A percentile compares a stretch with the other conserved stretches of the same genome.
Evolutionary conservation across 2,113 vertebrate genomes (phyloP).

Genomic region (Phalacrocorax carbo): DNA sequence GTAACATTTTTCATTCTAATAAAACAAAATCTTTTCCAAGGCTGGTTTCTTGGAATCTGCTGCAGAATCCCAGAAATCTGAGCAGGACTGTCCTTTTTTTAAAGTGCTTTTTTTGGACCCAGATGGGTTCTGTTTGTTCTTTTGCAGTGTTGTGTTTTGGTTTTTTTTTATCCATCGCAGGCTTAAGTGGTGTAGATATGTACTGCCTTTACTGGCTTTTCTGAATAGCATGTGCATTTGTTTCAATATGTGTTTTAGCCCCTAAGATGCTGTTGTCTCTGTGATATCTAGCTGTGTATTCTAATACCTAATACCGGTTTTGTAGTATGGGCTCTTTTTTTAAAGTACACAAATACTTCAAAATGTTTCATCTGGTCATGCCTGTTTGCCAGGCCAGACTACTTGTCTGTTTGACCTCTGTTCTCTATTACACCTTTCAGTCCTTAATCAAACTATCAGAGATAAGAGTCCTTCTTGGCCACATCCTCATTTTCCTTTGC

Average conservation of each 20-base stretch:
- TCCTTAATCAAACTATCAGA: not conserved
- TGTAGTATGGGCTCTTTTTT: not conserved
- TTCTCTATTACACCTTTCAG: not conserved
- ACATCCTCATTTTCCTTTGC: not conserved
- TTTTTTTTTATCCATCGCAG: not conserved
- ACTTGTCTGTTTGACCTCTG: not conserved
- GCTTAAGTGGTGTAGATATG: not conserved
- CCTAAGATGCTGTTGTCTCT: not conserved
- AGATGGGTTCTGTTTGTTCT: fast-evolving
- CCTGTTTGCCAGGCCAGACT: not conserved
- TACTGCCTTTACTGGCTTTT: not conserved
- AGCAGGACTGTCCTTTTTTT: not conserved
- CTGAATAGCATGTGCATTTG: not conserved
- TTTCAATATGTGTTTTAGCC: not conserved
- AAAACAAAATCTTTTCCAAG: not conserved
- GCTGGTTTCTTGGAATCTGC: not conserved
- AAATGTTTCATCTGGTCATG: not conserved
- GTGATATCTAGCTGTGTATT: not conserved
- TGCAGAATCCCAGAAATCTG: not conserved
- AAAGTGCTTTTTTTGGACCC: not conserved
- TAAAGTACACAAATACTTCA: not conserved
- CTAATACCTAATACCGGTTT: not conserved
- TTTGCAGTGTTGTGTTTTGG: not conserved
- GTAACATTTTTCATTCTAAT: not conserved
- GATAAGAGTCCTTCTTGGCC: not conserved